Evolutionary conservation across 2,113 vertebrate genomes (phyloP).

Genomic region (Origma solitaria): DNA sequence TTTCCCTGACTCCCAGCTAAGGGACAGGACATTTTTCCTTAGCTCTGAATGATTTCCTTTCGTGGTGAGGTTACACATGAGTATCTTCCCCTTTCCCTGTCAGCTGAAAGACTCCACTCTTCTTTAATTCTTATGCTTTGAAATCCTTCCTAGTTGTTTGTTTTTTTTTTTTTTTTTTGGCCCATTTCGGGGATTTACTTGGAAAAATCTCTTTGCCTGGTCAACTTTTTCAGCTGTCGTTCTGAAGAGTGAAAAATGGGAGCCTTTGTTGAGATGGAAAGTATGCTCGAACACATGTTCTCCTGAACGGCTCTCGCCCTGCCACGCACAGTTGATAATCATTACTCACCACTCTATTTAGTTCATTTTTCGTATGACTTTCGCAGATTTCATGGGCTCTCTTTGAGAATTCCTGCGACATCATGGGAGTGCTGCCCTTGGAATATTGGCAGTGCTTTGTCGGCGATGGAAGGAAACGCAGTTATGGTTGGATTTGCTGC

Average conservation of each 20-base stretch:
- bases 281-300: slow-evolving; percentile 22
- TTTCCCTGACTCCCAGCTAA: background rate
- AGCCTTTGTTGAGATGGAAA: slow-evolving; percentile 25
- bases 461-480: background rate
- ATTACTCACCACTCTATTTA: background rate
- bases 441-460: background rate
- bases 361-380: background rate
- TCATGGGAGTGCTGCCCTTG: background rate
- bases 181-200: background rate
- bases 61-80: background rate
- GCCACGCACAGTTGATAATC: slow-evolving; percentile 4
- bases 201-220: background rate
- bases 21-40: background rate
- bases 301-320: background rate
- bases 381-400: background rate
- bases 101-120: background rate
- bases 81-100: background rate
- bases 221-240: background rate
- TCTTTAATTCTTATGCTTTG: background rate
- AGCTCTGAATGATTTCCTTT: background rate
- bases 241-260: background rate
- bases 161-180: no score
- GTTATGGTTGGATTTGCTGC: background rate
- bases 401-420: background rate
- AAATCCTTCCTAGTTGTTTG: background rate